phyloP scores from a whole-genome alignment of 2,113 vertebrate species.

The Rafetus swinhoei region DNA sequence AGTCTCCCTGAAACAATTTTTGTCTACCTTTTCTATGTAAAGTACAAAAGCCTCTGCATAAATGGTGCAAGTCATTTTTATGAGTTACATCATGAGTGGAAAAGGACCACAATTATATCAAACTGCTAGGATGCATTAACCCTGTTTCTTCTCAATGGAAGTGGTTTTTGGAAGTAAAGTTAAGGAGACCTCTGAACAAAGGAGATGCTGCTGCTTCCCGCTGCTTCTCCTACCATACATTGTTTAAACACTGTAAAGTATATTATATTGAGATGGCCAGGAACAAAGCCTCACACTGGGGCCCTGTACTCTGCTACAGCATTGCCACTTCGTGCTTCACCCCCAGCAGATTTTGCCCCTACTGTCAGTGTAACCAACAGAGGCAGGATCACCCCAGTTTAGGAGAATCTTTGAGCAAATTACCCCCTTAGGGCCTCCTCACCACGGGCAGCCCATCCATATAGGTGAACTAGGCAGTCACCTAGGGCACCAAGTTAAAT shows the following conservation, averaged over 20 bases:
- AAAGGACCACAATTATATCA: conserved; percentile 32
- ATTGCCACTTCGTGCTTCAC: background rate
- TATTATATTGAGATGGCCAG: background rate
- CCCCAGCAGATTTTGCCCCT: background rate
- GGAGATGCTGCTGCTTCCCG: background rate
- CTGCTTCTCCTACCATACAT: background rate
- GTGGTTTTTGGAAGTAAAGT: conserved; percentile 30
- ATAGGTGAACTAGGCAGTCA: too few relatives aligned
- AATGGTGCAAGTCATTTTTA: conserved; percentile 62
- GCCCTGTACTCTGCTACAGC: background rate
- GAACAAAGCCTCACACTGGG: background rate
- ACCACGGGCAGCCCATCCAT: too few relatives aligned
- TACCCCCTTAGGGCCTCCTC: background rate
- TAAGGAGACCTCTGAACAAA: background rate
- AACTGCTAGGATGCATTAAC: conserved; percentile 35
- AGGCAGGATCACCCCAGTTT: background rate
- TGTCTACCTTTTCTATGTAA: conserved; percentile 57
- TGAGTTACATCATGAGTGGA: conserved; percentile 38
- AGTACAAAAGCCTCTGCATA: conserved; percentile 42
- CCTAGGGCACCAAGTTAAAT: too few relatives aligned
- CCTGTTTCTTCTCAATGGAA: conserved; percentile 39
- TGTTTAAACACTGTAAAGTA: background rate
- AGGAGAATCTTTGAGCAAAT: background rate
- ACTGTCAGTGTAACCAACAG: background rate
- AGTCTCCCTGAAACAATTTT: conserved; percentile 33